Evolutionary conservation across 2,888 invertebrate species (phyloP), one percentile per base, ranked within the genome.

Genomic region (Buathra laborator): DNA sequence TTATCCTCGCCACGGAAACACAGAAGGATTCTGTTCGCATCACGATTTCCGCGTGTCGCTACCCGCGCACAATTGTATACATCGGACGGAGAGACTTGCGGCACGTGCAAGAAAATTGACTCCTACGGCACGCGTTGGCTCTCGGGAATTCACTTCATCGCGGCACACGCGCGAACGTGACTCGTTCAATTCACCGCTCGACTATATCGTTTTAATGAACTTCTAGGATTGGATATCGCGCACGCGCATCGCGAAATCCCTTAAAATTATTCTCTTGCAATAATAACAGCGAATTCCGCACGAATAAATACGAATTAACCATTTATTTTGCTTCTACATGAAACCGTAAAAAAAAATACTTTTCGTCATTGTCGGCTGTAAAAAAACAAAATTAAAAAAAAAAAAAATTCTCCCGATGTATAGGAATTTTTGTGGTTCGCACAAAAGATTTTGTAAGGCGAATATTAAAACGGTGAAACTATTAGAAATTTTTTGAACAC

Each of bases 101-200:
- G 77, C 87, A 87, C 86, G 87, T 87, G 86, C 56, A 66, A 46
- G 12, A 56, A 81, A 83, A 87, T 87, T 86, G 83, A 87, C 84
- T 85, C 76, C 72, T 29, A 62, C 37, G 56, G 66, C 81, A 75
- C 72, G 56, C 77, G 83, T 74, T 32, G 59, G 75, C 48, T 37
- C 59, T 48, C 56, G 48, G 74, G 32, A 64, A 32, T 51, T 53
- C 44, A 48, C 37, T 62, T 14, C 59, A 59, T 74, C 32, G 48
- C n/a, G 62, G 56, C 76, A 81, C 70, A 68, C 74, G 71, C 56
- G 77, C 68, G 19, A 74, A 77, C 77, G 71, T 80, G 80, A 84
- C 84, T 75, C 77, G 72, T 78, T 84, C 48, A 16, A 79, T 71
- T 83, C 44, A 16, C 37, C 9, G 14, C 43, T 37, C 29, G 9